Evolutionary conservation across 2,888 invertebrate species (phyloP).

Genomic region (Melanchra persicariae): DNA sequence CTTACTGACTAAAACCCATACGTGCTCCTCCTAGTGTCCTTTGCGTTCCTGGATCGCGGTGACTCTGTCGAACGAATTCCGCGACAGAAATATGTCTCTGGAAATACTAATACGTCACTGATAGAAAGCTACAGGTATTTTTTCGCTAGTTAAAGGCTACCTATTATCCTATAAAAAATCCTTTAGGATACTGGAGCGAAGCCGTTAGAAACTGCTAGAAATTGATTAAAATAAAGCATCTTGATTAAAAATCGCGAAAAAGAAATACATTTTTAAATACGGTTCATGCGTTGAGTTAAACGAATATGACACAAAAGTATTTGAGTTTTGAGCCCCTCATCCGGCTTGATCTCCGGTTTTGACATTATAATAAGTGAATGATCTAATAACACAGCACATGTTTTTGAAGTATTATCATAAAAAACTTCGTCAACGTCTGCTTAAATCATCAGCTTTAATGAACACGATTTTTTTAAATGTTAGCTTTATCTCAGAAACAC

Average conservation of each 20-base stretch:
- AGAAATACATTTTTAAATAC: slow-evolving; percentile 4
- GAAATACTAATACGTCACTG: too few relatives aligned
- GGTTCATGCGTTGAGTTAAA: slow-evolving; percentile 22
- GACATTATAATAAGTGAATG: slow-evolving; percentile 77
- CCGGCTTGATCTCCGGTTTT: slow-evolving; percentile 78
- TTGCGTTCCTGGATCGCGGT: too few relatives aligned
- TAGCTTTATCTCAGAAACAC: background rate
- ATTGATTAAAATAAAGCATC: background rate
- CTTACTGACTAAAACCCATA: too few relatives aligned
- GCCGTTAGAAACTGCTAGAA: background rate
- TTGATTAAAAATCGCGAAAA: background rate
- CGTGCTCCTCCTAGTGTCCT: too few relatives aligned
- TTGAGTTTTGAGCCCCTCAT: slow-evolving; percentile 64
- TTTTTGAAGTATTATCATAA: slow-evolving; percentile 67
- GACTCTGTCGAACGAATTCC: too few relatives aligned
- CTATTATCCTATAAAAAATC: background rate
- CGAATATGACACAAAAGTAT: slow-evolving; percentile 64
- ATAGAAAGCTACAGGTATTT: too few relatives aligned
- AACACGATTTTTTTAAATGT: slow-evolving; percentile 38
- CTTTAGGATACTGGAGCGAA: background rate
- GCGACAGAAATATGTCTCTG: too few relatives aligned
- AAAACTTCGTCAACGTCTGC: slow-evolving; percentile 72
- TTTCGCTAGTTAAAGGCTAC: too few relatives aligned
- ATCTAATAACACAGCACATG: slow-evolving; percentile 80
- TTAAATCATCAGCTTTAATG: slow-evolving; percentile 67